Base-by-base conservation (phyloP, 1,140 invertebrate genomes). In the Aphelenchoides besseyi region DNA sequence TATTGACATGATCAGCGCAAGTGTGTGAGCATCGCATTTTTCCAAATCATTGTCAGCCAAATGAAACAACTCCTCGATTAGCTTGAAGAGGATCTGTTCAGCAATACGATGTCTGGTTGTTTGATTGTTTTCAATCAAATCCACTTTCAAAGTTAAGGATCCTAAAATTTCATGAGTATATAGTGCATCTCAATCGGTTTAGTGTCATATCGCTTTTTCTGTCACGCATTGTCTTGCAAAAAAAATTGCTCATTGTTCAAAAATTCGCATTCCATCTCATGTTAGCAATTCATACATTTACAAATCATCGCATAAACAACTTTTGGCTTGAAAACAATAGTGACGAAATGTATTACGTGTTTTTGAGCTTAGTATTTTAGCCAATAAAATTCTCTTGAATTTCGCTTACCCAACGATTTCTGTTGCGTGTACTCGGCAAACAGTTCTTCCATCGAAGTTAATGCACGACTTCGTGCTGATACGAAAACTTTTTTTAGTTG, bases 401-500 rank as follows among this genome's bases (percentile, higher is more conserved):
- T n/a, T n/a, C n/a, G 70, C 75, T 61, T 74, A 29, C 48, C 63
- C 59, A 32, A 71, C 55, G 32, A 55, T 36, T 57, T 55, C 63
- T 29, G 29, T 23, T 53, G 37, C 52, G 32, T 32, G 26, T 12
- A 23, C n/a, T 74, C 48, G 29, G 29, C 41, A 63, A 61, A 69
- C 36, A 35, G 8, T 30, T 48, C 30, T 57, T n/a, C 5, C 54
- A 52, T 71, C 8, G 63, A 52, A 36, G n/a, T 35, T 84, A 91
- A 91, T 12, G 93, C 92, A 77, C 90, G 89, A 66, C 88, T 88
- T 41, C 93, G 88, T 32, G 92, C 91, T 83, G 94, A 92, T 85
- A 90, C 90, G 85, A 97, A 97, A 72, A 91, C 91, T 84, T 90
- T 91, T 70, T 92, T 88, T 37, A 96, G 87, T 73, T 91, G 90